Evolutionary conservation across 2,888 invertebrate genomes (phyloP), one percentile per base, ranked within the genome.

Genomic region (Callosobruchus maculatus): DNA sequence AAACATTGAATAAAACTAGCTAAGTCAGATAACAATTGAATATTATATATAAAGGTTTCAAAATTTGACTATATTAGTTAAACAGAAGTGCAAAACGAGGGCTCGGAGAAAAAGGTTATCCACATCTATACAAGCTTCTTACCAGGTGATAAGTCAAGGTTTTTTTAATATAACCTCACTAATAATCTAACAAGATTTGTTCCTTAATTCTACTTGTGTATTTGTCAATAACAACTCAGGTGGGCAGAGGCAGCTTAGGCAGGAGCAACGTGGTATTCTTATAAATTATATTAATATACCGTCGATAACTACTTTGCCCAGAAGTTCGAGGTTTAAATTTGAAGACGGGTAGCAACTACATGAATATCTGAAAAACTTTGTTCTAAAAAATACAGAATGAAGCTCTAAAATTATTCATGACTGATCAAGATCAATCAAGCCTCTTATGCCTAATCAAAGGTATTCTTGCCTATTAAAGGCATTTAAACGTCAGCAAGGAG

Each of bases 1-100:
- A 85, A 86, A 87, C 86, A 86, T 85, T 85, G 83, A 71, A 86
- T 86, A 86, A 86, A 86, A 84, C 86, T 86, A 86, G 84, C 83
- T 85, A 84, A 83, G 83, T 85, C 80, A 84, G 82, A 81, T 84
- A 86, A 86, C 85, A 86, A 87, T 85, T 85, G 84, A 83, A 85
- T 85, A 85, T 83, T 82, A 81, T 83, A 68, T 71, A 30, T 71
- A 83, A 84, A 83, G 80, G 82, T 82, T 83, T 82, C 80, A 82
- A 83, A 83, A 82, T 83, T 83, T 81, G 81, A 83, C 82, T 82
- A 83, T 82, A 82, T 72, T 74, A 74, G 70, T 83, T 79, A 84
- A 78, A 85, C 84, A 85, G 83, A 84, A 85, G 85, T 85, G 85
- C 84, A 81, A 80, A 82, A 78, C 71, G 78, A 82, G 78, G 82